Base-by-base conservation (phyloP, 2,888 invertebrate genomes). In the Hypsopygia costalis region DNA sequence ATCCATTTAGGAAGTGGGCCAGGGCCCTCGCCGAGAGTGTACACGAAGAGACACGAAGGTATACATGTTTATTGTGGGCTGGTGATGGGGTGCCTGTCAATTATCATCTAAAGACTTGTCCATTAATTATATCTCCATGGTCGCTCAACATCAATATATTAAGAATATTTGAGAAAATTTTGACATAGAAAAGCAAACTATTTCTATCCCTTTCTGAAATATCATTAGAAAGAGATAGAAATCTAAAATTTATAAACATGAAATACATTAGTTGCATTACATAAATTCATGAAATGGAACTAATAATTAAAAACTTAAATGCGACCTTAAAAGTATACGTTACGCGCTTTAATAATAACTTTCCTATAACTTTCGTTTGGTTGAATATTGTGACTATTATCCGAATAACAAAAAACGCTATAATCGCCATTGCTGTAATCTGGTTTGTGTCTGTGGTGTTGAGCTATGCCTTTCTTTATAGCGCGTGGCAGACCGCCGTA, bases 391-490 rank as follows among this genome's bases (percentile, higher is more conserved):
- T 29, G 31, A 31, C 16, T 33, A 9, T 33, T 25, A 33, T 33
- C 8, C 22, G 5, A 7, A 11, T 31, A 16, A 4, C 7, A 11
- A 30, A 8, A 27, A 25, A 12, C 16, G 43, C 42, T 43, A 47
- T 47, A 42, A 47, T 52, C 54, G 54, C 45, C 49, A 53, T 58
- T 59, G 61, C 55, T 58, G 59, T 3, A 16, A 3, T 16, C 16
- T 16, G 2, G 16, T 16, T 51, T 49, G 58, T 60, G 66, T 62
- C 63, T 71, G 67, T 75, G 63, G 76, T 69, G 80, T 81, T 88
- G 74, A 88, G 83, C 69, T 82, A 65, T 81, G 69, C 74, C 67
- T 86, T 87, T 83, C 68, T 88, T 87, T 82, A 74, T 88, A 88
- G 87, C 66, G 59, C 66, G 73, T 70, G 77, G 67, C 75, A 75